Evolutionary conservation across 2,888 invertebrate species (phyloP).

Genomic region (Heteropelma amictum): DNA sequence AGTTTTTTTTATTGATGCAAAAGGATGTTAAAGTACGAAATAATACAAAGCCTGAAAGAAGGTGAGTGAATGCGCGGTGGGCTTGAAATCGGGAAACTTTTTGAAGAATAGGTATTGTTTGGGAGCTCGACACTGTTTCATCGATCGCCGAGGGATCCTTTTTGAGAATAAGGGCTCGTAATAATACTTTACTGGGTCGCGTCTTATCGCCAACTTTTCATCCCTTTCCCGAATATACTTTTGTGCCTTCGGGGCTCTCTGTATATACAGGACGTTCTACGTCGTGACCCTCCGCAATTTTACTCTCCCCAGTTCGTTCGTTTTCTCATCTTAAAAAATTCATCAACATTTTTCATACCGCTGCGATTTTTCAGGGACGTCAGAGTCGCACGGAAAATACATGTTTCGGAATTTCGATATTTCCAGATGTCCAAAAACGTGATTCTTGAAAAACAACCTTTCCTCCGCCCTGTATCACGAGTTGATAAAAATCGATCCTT

Average conservation of each 20-base stretch:
- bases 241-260: constrained; percentile 1
- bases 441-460: too few relatives aligned
- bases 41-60: too few relatives aligned
- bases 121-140: constrained; percentile 1
- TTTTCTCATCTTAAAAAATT: background rate
- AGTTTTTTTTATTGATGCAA: too few relatives aligned
- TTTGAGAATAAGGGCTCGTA: background rate
- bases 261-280: background rate
- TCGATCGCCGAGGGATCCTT: constrained; percentile 23
- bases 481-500: too few relatives aligned
- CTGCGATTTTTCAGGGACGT: background rate
- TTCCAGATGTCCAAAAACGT: too few relatives aligned
- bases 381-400: too few relatives aligned
- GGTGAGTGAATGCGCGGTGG: too few relatives aligned
- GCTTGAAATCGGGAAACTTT: constrained; percentile 10
- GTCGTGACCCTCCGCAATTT: background rate
- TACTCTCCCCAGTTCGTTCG: background rate
- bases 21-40: too few relatives aligned
- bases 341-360: background rate
- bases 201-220: background rate
- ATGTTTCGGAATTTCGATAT: too few relatives aligned
- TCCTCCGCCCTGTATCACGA: too few relatives aligned
- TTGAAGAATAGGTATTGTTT: constrained; percentile 7
- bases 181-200: background rate
- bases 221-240: constrained; percentile 22